Evolutionary conservation across 2,888 invertebrate species (phyloP), one percentile per base, ranked within the genome.

Genomic region (Alentia gelatinosa): DNA sequence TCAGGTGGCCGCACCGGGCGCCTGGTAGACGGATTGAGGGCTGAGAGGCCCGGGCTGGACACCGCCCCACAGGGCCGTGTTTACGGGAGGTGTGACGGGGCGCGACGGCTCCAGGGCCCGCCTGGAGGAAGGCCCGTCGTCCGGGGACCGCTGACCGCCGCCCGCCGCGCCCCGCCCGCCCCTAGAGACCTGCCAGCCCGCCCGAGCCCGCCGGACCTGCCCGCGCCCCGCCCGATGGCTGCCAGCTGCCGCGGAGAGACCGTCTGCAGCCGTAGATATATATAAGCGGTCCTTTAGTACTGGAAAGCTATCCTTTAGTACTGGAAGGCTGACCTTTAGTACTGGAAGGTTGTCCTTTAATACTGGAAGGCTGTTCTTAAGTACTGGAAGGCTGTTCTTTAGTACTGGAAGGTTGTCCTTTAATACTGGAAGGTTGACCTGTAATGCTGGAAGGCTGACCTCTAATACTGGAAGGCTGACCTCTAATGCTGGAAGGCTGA

Each of bases 71-170:
- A 33, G 79, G 5, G 79, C 79, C 12, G 39, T 79, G 79, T 79
- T 79, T 79, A 79, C 79, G 15, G 37, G 37, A 39, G 37, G 79
- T 79, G 37, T 79, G 79, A 79, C 79, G 79, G 79, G 7, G 79
- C 79, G 37, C 39, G 79, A 79, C 79, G 37, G n/a, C 79, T 35
- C 39, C 79, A 39, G 79, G n/a, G 79, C 79, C 79, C 79, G 79
- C 79, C 79, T 79, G 79, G 79, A 79, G 79, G 79, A 23, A 5
- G 7, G 74, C 79, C 26, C 23, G 79, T 5, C 79, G 79, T 19
- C 79, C 30, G 26, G 74, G 74, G 74, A 74, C 79, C 37, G 5
- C 30, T 33, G 30, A 3, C 26, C 26, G 30, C 68, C 33, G n/a
- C 68, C 26, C 26, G n/a, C 23, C 15, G 37, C 7, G 79, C 79